phyloP scores from a whole-genome alignment of 2,888 invertebrate species.

The Callyntrura sp. region DNA sequence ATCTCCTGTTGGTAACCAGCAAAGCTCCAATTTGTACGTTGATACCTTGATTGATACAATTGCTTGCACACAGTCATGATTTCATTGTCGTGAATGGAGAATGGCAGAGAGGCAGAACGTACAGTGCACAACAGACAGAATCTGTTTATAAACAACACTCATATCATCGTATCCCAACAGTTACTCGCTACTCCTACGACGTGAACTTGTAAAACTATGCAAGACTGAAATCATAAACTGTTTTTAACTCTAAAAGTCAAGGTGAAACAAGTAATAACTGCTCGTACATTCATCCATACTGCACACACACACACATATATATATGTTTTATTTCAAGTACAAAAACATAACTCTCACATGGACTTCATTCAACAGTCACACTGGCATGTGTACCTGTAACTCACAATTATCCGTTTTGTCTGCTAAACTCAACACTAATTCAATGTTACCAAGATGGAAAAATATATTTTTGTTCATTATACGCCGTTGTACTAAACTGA shows the following conservation, averaged over 20 bases:
- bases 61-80: not conserved
- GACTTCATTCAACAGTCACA: not conserved
- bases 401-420: not conserved
- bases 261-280: constrained; percentile 48
- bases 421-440: not conserved
- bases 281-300: not conserved
- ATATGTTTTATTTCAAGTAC: not conserved
- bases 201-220: constrained; percentile 22
- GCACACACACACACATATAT: not conserved
- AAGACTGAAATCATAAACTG: not conserved
- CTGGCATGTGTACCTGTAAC: not conserved
- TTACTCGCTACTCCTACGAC: not conserved
- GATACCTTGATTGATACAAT: not conserved
- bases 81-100: constrained; percentile 21
- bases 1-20: not conserved
- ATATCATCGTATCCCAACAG: not conserved
- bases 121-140: too few relatives aligned
- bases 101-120: not conserved
- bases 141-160: not conserved
- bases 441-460: too few relatives aligned
- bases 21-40: not conserved
- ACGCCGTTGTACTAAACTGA: not conserved
- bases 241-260: constrained; percentile 64
- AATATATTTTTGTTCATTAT: not conserved
- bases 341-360: not conserved